Base-by-base conservation (phyloP, 1,140 invertebrate genomes). In the Bombus balteatus region DNA sequence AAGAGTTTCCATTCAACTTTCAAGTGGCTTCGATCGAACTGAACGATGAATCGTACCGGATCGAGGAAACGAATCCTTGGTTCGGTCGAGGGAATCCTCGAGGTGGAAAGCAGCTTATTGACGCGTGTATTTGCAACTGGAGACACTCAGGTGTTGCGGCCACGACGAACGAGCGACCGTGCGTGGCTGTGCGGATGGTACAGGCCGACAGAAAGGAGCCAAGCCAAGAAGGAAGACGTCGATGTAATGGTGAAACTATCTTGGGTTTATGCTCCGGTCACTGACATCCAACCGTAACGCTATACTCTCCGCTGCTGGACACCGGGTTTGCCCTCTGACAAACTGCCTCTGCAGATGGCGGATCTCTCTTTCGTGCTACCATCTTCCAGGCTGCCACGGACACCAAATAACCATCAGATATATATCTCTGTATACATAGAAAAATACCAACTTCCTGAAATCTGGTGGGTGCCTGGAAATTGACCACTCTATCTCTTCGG, bases 231-330 rank as follows among this genome's bases (percentile, higher is more conserved):
- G 74, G 74, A 83, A 83, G 73, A 83, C 39, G 88, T 32, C 86
- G 87, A 87, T 66, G 91, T 90, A 92, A 90, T 92, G 92, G 92
- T 93, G 92, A 92, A 94, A 94, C 91, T 92, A 92, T 93, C 93
- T 91, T 90, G 91, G 92, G 93, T 93, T 94, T 92, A 94, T 92
- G 92, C 92, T 94, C 91, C 93, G 93, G 93, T 93, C 93, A 93
- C 93, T 93, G 93, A 93, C 93, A 92, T 93, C 93, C 89, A 88
- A 83, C 86, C 83, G 91, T 92, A 88, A 90, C 86, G 86, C 83
- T 81, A 83, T 87, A 85, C 80, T 85, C 84, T 86, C 85, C 79
- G 86, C 88, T 90, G 73, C 86, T 86, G 90, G 88, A 89, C 89
- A 91, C 88, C 90, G 83, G 87, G 86, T 87, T 91, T 91, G 91